Conservation (phyloP, 2,797 vertebrate species). For the Helicolenus hilgendorfi region DNA sequence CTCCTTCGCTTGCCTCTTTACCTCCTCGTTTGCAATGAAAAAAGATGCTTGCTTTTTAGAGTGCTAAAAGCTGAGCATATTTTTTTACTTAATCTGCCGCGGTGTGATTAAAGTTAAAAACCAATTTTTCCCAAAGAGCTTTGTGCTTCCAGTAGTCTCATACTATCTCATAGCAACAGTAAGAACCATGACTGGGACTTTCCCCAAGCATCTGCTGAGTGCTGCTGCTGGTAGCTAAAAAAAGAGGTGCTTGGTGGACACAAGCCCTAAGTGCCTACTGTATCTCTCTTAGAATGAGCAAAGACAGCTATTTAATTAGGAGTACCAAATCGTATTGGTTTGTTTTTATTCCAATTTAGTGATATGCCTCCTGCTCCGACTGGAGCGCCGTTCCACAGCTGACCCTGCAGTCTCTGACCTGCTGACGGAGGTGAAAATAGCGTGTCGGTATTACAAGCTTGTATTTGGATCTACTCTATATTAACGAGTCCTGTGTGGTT, state of each 20-base stretch:
- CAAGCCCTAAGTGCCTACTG: slow-evolving; percentile 33
- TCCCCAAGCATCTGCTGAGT: slow-evolving; percentile 67
- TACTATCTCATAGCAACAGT: slow-evolving; percentile 77
- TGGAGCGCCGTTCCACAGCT: background rate
- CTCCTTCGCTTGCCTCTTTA: slow-evolving; percentile 18
- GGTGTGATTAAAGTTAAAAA: slow-evolving; percentile 77
- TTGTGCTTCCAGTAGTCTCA: slow-evolving; percentile 53
- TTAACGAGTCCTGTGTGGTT: background rate
- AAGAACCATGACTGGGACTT: slow-evolving; percentile 57
- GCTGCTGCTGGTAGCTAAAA: slow-evolving; percentile 45
- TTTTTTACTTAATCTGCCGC: slow-evolving; percentile 66
- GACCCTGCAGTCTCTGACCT: background rate
- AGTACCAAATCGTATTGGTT: slow-evolving; percentile 46
- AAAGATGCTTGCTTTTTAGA: slow-evolving; percentile 39
- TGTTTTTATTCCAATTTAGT: slow-evolving; percentile 43
- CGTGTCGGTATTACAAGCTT: background rate
- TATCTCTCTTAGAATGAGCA: slow-evolving; percentile 33
- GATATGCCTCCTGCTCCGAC: background rate
- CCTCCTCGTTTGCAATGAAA: slow-evolving; percentile 38
- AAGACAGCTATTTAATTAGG: slow-evolving; percentile 61
- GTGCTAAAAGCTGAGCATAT: slow-evolving; percentile 51
- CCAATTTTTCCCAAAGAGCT: slow-evolving; percentile 66
- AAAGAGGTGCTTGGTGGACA: slow-evolving; percentile 42
- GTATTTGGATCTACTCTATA: background rate
- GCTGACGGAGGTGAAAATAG: background rate